Conservation (phyloP, 2,113 vertebrate genomes). For the Cynoglossus semilaevis region DNA sequence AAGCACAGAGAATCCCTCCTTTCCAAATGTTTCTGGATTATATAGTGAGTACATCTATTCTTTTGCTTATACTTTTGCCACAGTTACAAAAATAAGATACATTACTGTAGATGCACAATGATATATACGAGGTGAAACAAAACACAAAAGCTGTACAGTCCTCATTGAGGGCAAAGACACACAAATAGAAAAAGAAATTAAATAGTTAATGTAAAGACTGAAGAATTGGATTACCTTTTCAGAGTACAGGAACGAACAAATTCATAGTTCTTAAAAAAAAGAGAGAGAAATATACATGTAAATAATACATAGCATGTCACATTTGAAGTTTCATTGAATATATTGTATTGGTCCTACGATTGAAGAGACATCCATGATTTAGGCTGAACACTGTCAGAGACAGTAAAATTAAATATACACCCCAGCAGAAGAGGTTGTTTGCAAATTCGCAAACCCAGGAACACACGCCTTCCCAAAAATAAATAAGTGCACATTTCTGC, state of each 20-base stretch:
- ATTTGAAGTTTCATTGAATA: slow-evolving; percentile 38
- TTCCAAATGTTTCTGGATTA: slow-evolving; percentile 76
- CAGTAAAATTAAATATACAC: slow-evolving; percentile 33
- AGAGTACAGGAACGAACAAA: slow-evolving; percentile 29
- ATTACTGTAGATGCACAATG: slow-evolving; percentile 80
- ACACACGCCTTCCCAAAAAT: slow-evolving; percentile 24
- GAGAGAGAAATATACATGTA: too few relatives aligned
- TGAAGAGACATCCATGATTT: slow-evolving; percentile 39
- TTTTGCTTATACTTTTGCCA: slow-evolving; percentile 78
- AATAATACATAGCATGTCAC: slow-evolving; percentile 50
- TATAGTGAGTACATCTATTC: slow-evolving; percentile 81
- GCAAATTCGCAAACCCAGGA: slow-evolving; percentile 37
- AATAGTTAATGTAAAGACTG: slow-evolving; percentile 58
- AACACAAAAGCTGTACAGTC: slow-evolving; percentile 84
- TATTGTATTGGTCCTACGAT: slow-evolving; percentile 35
- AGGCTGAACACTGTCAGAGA: slow-evolving; percentile 55
- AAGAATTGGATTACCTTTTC: slow-evolving; percentile 46
- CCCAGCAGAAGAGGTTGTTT: slow-evolving; percentile 41
- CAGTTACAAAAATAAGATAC: slow-evolving; percentile 84
- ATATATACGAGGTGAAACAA: slow-evolving; percentile 79
- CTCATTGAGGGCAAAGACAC: slow-evolving; percentile 96
- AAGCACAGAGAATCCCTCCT: slow-evolving; percentile 66
- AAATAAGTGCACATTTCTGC: slow-evolving; percentile 44
- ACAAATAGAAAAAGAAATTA: slow-evolving; percentile 77
- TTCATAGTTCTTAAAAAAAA: too few relatives aligned